phyloP scores from a whole-genome alignment of 2,113 vertebrate genomes.

The Chinchilla lanigera region DNA sequence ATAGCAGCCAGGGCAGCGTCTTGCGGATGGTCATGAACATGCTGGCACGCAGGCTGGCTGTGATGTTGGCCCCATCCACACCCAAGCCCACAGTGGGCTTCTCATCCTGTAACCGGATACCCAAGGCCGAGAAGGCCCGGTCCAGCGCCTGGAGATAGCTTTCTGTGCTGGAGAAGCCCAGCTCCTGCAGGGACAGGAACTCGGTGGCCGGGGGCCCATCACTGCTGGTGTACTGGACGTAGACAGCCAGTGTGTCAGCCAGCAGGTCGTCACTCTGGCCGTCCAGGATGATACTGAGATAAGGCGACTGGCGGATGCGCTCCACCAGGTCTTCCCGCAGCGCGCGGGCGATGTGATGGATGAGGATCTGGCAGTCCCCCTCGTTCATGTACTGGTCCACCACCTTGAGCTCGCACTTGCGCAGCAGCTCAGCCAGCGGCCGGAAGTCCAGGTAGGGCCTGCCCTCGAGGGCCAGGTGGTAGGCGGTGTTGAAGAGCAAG shows the following conservation, averaged over 20 bases:
- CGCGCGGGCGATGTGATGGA: slow-evolving; percentile 94
- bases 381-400: slow-evolving; percentile 99
- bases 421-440: slow-evolving; percentile 95
- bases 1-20: slow-evolving; percentile 95
- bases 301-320: slow-evolving; percentile 95
- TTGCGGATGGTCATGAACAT: slow-evolving; percentile 95
- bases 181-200: slow-evolving; percentile 95
- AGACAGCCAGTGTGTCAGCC: slow-evolving; percentile 94
- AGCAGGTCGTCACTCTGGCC: slow-evolving; percentile 94
- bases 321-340: slow-evolving; percentile 95
- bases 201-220: slow-evolving; percentile 94
- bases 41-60: slow-evolving; percentile 92
- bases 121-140: slow-evolving; percentile 92
- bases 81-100: slow-evolving; percentile 93
- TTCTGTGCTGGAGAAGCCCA: slow-evolving; percentile 91
- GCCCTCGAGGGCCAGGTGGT: slow-evolving; percentile 95
- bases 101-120: slow-evolving; percentile 93
- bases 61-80: slow-evolving; percentile 93
- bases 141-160: slow-evolving; percentile 96
- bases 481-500: slow-evolving; percentile 95
- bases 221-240: slow-evolving; percentile 93
- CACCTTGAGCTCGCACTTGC: slow-evolving; percentile 97
- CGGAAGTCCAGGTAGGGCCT: slow-evolving; percentile 95
- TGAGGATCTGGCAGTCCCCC: slow-evolving; percentile 95
- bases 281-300: slow-evolving; percentile 95